Conservation (phyloP, 2,113 vertebrate genomes). For the Cranoglanis bouderius region DNA sequence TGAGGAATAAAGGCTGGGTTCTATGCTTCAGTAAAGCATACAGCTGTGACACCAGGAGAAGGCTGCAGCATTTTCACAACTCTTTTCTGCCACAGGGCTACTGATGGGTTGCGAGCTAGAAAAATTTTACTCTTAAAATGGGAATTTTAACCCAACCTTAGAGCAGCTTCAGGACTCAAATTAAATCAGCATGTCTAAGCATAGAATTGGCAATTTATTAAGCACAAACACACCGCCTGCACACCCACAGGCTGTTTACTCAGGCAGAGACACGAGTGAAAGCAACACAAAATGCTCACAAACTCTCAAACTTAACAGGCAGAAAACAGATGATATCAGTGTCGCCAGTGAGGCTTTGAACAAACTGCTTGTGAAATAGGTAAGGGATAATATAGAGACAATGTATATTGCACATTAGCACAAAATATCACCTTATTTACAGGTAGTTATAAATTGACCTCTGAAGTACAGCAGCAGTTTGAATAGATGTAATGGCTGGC, state of each 20-base stretch:
- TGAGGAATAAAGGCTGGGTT: background rate
- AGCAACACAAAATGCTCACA: background rate
- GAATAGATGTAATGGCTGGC: background rate
- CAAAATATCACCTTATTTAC: background rate
- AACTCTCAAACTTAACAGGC: background rate
- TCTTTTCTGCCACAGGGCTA: background rate
- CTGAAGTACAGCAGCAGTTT: background rate
- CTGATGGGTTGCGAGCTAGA: background rate
- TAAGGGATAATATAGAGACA: background rate
- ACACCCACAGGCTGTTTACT: slow-evolving; percentile 25
- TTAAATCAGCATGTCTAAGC: slow-evolving; percentile 39
- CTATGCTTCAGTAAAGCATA: background rate
- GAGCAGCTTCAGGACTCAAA: slow-evolving; percentile 25
- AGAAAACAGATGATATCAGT: background rate
- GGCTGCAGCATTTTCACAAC: background rate
- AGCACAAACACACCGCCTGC: background rate
- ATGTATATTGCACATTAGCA: background rate
- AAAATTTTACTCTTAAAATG: slow-evolving; percentile 1
- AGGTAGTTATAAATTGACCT: background rate
- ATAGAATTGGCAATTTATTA: slow-evolving; percentile 23
- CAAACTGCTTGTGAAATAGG: background rate
- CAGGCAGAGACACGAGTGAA: background rate
- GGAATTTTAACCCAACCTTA: slow-evolving; percentile 33
- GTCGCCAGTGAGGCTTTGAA: background rate
- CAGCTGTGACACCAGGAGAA: background rate